Evolutionary conservation across 2,888 invertebrate genomes (phyloP).

Genomic region (Brachyopa scutellaris): DNA sequence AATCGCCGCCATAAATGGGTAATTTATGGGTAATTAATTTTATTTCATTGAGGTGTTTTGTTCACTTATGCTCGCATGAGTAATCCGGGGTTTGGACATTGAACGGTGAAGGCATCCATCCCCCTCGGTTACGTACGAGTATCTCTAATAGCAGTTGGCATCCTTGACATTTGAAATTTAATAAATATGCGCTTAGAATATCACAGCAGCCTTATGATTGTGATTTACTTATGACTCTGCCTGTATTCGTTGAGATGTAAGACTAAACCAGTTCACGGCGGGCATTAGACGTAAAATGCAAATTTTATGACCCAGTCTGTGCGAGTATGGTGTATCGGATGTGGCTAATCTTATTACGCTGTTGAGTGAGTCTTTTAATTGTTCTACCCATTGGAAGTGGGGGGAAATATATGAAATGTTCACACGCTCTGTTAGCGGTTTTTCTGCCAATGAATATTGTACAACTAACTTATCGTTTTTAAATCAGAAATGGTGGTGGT

Average conservation of each 20-base stretch:
- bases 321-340: constrained; percentile 16
- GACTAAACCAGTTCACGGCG: not conserved
- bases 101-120: constrained; percentile 54
- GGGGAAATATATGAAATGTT: not conserved
- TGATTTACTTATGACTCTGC: not conserved
- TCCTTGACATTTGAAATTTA: constrained; percentile 52
- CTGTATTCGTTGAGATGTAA: not conserved
- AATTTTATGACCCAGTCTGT: constrained; percentile 15
- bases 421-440: constrained; percentile 8
- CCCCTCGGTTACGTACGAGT: not conserved
- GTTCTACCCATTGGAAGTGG: not conserved
- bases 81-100: constrained; percentile 42
- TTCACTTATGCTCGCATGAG: constrained; percentile 36
- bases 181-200: not conserved
- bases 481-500: not conserved
- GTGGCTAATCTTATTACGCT: constrained; percentile 7
- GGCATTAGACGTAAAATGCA: constrained; percentile 3
- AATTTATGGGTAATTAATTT: constrained; percentile 67
- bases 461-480: not conserved
- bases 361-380: not conserved
- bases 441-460: not conserved
- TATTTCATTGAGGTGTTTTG: constrained; percentile 53
- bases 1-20: constrained; percentile 46
- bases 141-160: constrained; percentile 17
- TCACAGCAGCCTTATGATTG: constrained; percentile 10